These are phyloP conservation scores for Oscarella lobularis DNA, from an alignment of 37 sponge, comb jelly and placozoan species.

Conservation along the genomic window DNA sequence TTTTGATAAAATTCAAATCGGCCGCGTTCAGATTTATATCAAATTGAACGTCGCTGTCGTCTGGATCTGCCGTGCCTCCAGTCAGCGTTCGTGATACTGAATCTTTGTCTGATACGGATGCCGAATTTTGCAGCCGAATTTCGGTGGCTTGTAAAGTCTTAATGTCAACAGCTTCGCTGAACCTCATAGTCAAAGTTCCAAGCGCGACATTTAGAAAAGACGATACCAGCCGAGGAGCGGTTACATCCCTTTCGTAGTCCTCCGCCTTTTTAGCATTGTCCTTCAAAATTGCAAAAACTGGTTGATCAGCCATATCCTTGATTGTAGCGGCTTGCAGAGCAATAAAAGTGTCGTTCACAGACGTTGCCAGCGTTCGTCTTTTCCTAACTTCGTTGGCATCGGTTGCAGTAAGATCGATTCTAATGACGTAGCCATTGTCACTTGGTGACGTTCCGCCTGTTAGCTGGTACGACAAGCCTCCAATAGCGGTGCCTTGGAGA, in stretches of 20 bases:
- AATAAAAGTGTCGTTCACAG: neutral
- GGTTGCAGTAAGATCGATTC: constrained; percentile 45
- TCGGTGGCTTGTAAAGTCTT: constrained; percentile 22
- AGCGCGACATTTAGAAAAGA: constrained; percentile 42
- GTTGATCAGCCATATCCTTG: neutral
- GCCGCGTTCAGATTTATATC: constrained; percentile 13
- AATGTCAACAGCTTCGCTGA: constrained; percentile 66
- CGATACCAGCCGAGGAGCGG: constrained; percentile 14
- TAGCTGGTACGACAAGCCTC: constrained; percentile 5
- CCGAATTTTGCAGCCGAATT: neutral
- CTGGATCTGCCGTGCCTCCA: neutral
- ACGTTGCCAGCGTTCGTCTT: neutral
- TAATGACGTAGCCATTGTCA: constrained; percentile 37
- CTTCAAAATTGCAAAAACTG: neutral
- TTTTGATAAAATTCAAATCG: constrained; percentile 32
- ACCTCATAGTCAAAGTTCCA: constrained; percentile 58
- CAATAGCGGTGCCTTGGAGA: constrained; percentile 13
- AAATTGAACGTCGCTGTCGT: neutral
- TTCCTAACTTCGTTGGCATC: constrained; percentile 14
- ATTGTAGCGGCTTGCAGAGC: neutral
- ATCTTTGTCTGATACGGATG: neutral
- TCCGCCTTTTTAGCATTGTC: constrained; percentile 6
- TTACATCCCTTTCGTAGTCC: constrained; percentile 23
- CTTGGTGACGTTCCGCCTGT: constrained; percentile 48
- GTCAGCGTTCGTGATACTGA: neutral